Evolutionary conservation across 2,888 invertebrate species (phyloP), one percentile per base, ranked within the genome.

Genomic region (Folsomia candida): DNA sequence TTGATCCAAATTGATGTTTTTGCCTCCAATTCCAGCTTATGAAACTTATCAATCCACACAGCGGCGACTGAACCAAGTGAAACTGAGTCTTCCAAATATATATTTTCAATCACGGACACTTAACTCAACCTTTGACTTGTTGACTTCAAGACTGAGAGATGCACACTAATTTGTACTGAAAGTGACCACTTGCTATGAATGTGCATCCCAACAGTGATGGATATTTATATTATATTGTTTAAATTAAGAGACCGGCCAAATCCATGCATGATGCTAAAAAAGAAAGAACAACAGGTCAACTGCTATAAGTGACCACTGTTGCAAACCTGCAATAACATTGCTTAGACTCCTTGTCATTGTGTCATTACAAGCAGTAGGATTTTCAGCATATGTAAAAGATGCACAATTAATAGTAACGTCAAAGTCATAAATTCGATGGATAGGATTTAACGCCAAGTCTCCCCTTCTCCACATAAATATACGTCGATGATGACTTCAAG

Each of bases 121-220:
- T 4, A 18, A 54, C 54, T 22, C 54, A 54, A 54, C 54, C 54
- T 54, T 54, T 54, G 54, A 54, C 54, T 54, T 54, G 54, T 54
- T 54, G 54, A 54, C 54, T 54, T 54, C 6, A 54, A 14, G 54
- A 20, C 54, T 6, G n/a, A 14, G 54, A 18, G 14, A 37, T 37
- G 14, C 37, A 37, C 37, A 37, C 37, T 37, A 14, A 37, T 37
- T 37, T 9, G 6, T 37, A 9, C 4, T 37, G 4, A 37, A 37
- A 37, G 37, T 37, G 37, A 37, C 37, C 37, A 37, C 37, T 14
- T 37, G 37, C 37, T 9, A 4, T 37, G 37, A 37, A 4, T 14
- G 37, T 37, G 37, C 37, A 37, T 37, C 37, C n/a, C n/a, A n/a
- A n/a, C n/a, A n/a, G n/a, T n/a, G n/a, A n/a, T n/a, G n/a, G n/a